Conservation (phyloP, 2,113 vertebrate species). For the Neotoma lepida region DNA sequence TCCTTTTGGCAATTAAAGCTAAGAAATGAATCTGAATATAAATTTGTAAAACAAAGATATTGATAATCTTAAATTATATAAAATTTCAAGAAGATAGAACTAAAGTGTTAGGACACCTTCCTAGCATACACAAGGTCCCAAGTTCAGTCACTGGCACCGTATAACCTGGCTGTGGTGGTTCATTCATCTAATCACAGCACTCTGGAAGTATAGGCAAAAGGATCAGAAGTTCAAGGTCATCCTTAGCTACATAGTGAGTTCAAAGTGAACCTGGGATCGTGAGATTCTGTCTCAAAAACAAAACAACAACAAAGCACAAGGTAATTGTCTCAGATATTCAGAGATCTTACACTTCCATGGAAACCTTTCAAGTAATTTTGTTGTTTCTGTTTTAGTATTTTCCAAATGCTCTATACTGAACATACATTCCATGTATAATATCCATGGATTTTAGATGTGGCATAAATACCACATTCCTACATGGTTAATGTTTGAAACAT, state of each 20-base stretch:
- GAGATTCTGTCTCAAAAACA: neutral
- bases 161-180: neutral
- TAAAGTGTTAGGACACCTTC: neutral
- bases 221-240: neutral
- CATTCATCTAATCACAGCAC: neutral
- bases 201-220: neutral
- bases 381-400: conserved; percentile 26
- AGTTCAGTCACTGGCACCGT: neutral
- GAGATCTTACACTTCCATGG: neutral
- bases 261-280: neutral
- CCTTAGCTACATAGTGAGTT: neutral
- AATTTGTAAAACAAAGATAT: neutral
- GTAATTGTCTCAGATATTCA: neutral
- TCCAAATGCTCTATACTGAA: neutral
- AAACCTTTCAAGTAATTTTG: neutral
- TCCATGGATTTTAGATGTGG: neutral
- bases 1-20: neutral
- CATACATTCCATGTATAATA: neutral
- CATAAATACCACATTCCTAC: conserved; percentile 19
- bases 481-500: neutral
- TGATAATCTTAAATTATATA: neutral
- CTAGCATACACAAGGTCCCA: neutral
- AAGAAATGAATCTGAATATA: neutral
- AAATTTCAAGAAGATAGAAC: neutral
- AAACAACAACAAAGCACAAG: neutral